phyloP scores from a whole-genome alignment of 1,140 invertebrate species.

The Helicoverpa armigera region DNA sequence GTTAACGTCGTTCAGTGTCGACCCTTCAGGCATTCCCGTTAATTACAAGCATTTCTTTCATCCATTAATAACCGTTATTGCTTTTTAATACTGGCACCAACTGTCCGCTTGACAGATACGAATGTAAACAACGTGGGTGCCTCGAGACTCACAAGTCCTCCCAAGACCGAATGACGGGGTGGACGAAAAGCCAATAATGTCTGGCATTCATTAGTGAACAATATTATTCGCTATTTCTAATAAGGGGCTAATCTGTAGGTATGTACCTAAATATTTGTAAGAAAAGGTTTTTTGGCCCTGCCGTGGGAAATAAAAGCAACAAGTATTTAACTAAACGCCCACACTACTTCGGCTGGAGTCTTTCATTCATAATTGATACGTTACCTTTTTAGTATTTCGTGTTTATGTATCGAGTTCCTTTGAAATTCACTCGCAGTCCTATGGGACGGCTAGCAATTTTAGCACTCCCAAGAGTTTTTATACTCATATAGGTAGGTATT shows the following conservation, averaged over 20 bases:
- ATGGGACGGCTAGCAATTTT: neutral
- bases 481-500: neutral
- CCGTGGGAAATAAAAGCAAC: too few relatives aligned
- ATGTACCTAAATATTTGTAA: too few relatives aligned
- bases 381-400: neutral
- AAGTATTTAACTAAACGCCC: too few relatives aligned
- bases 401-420: neutral
- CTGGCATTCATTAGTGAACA: too few relatives aligned
- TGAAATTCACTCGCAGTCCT: too few relatives aligned
- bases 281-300: too few relatives aligned
- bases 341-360: too few relatives aligned
- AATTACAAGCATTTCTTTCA: constrained; percentile 50
- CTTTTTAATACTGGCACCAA: constrained; percentile 43
- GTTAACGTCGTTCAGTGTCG: constrained; percentile 3
- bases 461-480: neutral
- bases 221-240: too few relatives aligned
- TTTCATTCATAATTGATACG: too few relatives aligned
- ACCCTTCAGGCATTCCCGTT: constrained; percentile 25
- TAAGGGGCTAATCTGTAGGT: too few relatives aligned
- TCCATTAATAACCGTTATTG: constrained; percentile 59
- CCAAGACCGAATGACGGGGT: too few relatives aligned
- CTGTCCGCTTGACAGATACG: constrained; percentile 12
- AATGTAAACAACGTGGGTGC: constrained; percentile 25
- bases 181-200: too few relatives aligned
- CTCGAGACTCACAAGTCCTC: constrained; percentile 17